Percentiles rank a stretch among this genome's conserved stretches.
Conservation (phyloP, 2,888 invertebrate genomes). For the Sinotaia quadrata region DNA sequence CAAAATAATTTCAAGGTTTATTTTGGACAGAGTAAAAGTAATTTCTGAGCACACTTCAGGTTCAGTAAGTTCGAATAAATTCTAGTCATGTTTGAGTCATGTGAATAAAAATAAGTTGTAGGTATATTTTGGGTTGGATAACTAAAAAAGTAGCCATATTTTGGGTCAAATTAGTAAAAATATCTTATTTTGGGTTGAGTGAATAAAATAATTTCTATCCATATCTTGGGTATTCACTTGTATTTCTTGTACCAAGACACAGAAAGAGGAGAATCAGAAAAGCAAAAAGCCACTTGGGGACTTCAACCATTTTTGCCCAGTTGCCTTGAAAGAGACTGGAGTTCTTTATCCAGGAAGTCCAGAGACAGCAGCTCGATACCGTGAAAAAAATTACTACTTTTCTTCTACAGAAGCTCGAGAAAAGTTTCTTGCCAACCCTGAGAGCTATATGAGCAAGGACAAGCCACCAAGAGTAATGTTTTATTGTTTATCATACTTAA, state of each 20-base stretch:
- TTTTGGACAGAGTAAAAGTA: not conserved
- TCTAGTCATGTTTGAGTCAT: no score
- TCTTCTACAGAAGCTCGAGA: conserved; percentile 65
- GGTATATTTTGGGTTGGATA: no score
- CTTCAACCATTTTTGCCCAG: conserved; percentile 72
- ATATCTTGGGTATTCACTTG: no score
- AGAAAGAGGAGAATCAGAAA: conserved; percentile 71
- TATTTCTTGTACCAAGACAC: no score
- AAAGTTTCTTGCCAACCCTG: conserved; percentile 66
- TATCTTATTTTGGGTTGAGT: no score
- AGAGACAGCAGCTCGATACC: conserved; percentile 67
- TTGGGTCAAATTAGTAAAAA: no score
- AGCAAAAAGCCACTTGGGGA: conserved; percentile 70
- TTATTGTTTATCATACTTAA: no score
- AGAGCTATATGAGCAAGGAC: conserved; percentile 59
- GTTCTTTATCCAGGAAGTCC: conserved; percentile 71
- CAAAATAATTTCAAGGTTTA: not conserved
- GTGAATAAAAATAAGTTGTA: no score
- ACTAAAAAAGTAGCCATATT: no score
- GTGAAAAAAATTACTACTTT: conserved; percentile 71
- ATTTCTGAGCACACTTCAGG: not conserved
- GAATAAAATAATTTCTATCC: no score
- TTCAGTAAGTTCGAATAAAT: no score
- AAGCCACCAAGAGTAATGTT: conserved; percentile 60
- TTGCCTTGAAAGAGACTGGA: conserved; percentile 65